Evolutionary conservation across 2,888 invertebrate species (phyloP).

Genomic region (Euphydryas editha): DNA sequence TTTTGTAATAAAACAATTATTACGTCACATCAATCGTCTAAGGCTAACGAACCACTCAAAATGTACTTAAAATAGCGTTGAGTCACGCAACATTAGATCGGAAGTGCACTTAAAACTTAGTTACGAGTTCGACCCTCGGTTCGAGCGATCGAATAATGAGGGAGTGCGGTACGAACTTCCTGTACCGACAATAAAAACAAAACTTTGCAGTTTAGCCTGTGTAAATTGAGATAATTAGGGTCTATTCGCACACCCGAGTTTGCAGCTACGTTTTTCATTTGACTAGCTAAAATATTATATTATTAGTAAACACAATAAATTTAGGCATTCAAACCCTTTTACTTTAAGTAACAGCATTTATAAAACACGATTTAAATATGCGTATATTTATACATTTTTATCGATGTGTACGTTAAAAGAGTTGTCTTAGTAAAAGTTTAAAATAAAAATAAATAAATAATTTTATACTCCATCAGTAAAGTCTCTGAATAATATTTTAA

Average conservation of each 20-base stretch:
- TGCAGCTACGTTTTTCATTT: too few species aligned
- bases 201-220: constrained; percentile 3
- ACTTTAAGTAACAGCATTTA: too few species aligned
- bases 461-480: too few species aligned
- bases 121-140: constrained; percentile 28
- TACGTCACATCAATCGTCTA: neutral
- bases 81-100: constrained; percentile 29
- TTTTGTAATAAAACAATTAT: neutral
- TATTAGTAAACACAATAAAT: too few species aligned
- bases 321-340: too few species aligned
- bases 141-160: constrained; percentile 34
- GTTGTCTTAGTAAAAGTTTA: too few species aligned
- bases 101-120: constrained; percentile 40
- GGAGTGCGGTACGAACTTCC: constrained; percentile 22
- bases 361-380: too few species aligned
- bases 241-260: neutral
- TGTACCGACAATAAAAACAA: constrained; percentile 12
- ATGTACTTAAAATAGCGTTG: constrained; percentile 19
- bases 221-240: constrained; percentile 9
- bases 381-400: too few species aligned
- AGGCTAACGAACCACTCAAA: constrained; percentile 9
- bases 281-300: too few species aligned
- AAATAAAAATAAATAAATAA: too few species aligned
- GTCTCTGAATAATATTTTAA: too few species aligned
- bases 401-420: too few species aligned